These are phyloP conservation scores for Melanocharis versteri DNA, from an alignment of 2,113 vertebrate genomes.

Conservation along the genomic window DNA sequence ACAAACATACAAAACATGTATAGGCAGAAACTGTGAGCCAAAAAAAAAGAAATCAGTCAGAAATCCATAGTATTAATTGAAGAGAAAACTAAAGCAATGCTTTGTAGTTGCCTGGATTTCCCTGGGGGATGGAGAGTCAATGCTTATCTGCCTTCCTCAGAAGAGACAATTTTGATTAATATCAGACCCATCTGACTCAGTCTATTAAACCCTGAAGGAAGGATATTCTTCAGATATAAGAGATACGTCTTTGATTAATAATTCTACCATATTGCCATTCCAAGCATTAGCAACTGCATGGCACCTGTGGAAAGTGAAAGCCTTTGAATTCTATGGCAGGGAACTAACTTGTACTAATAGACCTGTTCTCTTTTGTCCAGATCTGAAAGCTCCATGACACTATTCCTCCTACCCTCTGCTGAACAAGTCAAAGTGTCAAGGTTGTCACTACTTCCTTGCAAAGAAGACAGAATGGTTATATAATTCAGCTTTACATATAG, in stretches of 20 bases:
- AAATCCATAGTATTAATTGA: conserved; percentile 67
- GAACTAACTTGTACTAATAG: conserved; percentile 10
- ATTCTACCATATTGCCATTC: conserved; percentile 78
- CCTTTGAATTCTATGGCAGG: conserved; percentile 60
- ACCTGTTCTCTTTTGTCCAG: background rate
- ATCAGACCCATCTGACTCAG: conserved; percentile 81
- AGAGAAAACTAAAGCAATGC: conserved; percentile 72
- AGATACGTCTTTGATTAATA: conserved; percentile 83
- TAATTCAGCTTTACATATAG: conserved; percentile 28
- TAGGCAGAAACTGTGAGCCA: conserved; percentile 17
- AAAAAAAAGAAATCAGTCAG: background rate
- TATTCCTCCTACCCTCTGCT: background rate
- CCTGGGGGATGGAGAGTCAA: conserved; percentile 74
- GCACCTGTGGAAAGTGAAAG: conserved; percentile 56
- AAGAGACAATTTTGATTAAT: conserved; percentile 83
- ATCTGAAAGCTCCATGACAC: background rate
- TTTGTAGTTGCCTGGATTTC: conserved; percentile 77
- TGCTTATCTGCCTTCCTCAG: conserved; percentile 80
- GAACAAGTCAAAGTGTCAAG: background rate
- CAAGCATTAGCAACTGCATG: conserved; percentile 66
- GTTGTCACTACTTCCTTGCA: background rate
- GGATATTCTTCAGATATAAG: conserved; percentile 79
- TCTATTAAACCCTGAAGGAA: conserved; percentile 81
- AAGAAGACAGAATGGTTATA: background rate
- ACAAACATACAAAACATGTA: conserved; percentile 38